Percentiles rank a stretch among this genome's conserved stretches.
phyloP scores from a whole-genome alignment of 2,113 vertebrate genomes.

The Corythoichthys haematopterus region DNA sequence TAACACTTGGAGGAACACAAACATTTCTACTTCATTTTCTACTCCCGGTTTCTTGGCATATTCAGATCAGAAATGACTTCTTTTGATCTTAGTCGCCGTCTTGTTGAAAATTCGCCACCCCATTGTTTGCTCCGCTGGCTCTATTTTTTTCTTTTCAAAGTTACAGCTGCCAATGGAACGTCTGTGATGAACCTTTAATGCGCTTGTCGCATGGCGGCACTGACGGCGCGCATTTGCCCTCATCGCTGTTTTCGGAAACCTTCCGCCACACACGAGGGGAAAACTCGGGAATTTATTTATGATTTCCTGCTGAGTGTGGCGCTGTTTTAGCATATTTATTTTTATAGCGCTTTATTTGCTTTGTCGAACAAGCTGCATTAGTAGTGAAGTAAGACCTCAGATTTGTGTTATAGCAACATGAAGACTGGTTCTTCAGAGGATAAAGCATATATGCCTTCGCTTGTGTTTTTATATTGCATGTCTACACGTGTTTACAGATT shows the following conservation, averaged over 20 bases:
- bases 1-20: background rate
- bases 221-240: slow-evolving; percentile 49
- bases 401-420: too few relatives aligned
- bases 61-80: background rate
- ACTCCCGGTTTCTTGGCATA: too few relatives aligned
- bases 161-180: slow-evolving; percentile 47
- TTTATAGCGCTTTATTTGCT: background rate
- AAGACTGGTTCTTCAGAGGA: too few relatives aligned
- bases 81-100: background rate
- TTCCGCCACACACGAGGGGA: slow-evolving; percentile 29
- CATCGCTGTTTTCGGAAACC: slow-evolving; percentile 28
- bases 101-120: background rate
- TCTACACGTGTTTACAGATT: too few relatives aligned
- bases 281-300: slow-evolving; percentile 43
- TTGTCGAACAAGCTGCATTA: background rate
- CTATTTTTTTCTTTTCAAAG: slow-evolving; percentile 23
- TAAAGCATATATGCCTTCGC: too few relatives aligned
- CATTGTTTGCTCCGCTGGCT: slow-evolving; percentile 37
- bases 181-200: slow-evolving; percentile 66
- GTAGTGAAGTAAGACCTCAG: background rate
- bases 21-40: too few relatives aligned
- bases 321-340: slow-evolving; percentile 13
- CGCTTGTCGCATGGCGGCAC: slow-evolving; percentile 36
- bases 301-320: slow-evolving; percentile 35
- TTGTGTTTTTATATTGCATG: too few relatives aligned